Evolutionary conservation across 2,888 invertebrate species (phyloP).

Genomic region (Mechanitis messenoides): DNA sequence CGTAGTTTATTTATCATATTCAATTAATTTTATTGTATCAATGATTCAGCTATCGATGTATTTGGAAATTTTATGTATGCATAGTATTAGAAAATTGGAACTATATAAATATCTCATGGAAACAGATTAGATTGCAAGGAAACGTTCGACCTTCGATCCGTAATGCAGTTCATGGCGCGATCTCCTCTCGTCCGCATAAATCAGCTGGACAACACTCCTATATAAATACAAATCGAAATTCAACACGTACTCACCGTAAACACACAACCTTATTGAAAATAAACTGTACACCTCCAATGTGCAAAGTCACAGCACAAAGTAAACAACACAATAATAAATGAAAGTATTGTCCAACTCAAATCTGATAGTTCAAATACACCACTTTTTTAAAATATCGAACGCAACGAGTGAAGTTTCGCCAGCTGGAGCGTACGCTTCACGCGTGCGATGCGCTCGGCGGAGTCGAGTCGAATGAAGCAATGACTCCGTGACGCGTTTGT

Average conservation of each 20-base stretch:
- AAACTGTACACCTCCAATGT: slow-evolving; percentile 67
- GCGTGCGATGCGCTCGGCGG: slow-evolving; percentile 54
- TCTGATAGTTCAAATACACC: slow-evolving; percentile 51
- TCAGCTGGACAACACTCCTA: slow-evolving; percentile 56
- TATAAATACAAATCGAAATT: slow-evolving; percentile 60
- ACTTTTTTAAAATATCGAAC: slow-evolving; percentile 58
- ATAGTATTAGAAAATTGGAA: too few relatives aligned
- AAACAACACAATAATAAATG: slow-evolving; percentile 66
- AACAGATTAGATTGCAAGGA: slow-evolving; percentile 47
- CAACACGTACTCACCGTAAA: slow-evolving; percentile 69
- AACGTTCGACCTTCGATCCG: slow-evolving; percentile 57
- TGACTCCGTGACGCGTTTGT: slow-evolving; percentile 6
- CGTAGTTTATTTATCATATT: neutral
- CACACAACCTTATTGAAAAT: slow-evolving; percentile 62
- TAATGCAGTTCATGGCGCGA: slow-evolving; percentile 58
- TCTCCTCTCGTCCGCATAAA: slow-evolving; percentile 59
- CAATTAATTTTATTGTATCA: neutral
- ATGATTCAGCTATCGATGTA: neutral
- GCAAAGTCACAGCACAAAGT: slow-evolving; percentile 62
- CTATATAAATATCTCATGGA: slow-evolving; percentile 43
- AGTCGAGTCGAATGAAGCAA: slow-evolving; percentile 56
- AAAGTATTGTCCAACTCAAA: slow-evolving; percentile 46
- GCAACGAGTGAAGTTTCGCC: slow-evolving; percentile 64
- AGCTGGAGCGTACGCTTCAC: slow-evolving; percentile 43
- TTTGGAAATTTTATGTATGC: neutral